Evolutionary conservation across 64 coral and sea anemone genomes (phyloP), one percentile per base, ranked within the genome.

Genomic region (Catalaphyllia jardinei): DNA sequence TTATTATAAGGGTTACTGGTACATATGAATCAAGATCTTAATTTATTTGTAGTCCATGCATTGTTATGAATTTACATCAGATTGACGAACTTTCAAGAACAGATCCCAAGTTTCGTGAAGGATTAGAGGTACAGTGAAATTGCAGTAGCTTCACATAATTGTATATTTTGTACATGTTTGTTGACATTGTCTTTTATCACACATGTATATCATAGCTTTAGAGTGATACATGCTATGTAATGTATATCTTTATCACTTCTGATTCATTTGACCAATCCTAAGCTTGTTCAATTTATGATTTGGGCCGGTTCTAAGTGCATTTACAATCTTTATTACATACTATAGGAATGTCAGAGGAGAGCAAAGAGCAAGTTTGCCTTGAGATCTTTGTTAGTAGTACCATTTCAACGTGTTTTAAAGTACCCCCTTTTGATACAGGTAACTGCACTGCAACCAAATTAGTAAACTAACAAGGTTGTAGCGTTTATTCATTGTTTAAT

Each of bases 351-450:
- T 72, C 88, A 95, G 69, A 93, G 85, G 38, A 89, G 89, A 93
- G 94, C 94, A 55, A 90, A 93, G 0, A 93, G 97, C 87, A 99
- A 99, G 74, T 99, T 99, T 93, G 79, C 94, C 29, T 83, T 99
- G 75, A 89, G 97, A 52, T 99, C 97, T 29, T 90, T 99, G 42
- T 86, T 99, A 77, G 97, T 99, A 31, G 92, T 99, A 49, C 97
- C 97, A 30, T 95, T 99, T 80, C 97, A 99, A 65, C 82, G 97
- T 91, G 97, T 99, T 71, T 52, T 99, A 27, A 99, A 99, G 63
- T 99, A 99, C 52, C 97, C 97, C 8, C 75, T 99, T 18, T 80
- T 99, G 67, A 82, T 99, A 62, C 84, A 89, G 88, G 97, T 99
- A 88, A 67, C 79, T 86, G 9, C 8, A 19, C 51, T 22, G 2